Evolutionary conservation across 2,888 invertebrate species (phyloP).

Genomic region (Tinea trinotella): DNA sequence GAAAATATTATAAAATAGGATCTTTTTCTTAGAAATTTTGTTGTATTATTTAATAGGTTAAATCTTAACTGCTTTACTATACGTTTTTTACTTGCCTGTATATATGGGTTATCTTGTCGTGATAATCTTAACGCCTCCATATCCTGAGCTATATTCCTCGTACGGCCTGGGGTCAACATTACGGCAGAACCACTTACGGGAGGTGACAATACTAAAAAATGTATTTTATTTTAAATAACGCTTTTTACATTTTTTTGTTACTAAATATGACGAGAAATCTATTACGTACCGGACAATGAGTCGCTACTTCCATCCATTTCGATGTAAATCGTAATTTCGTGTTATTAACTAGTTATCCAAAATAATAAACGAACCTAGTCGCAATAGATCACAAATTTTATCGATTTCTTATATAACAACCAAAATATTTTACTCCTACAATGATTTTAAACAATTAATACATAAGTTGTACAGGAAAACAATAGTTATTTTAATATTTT

Average conservation of each 20-base stretch:
- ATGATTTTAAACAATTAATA: not conserved
- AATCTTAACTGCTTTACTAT: slow-evolving; percentile 18
- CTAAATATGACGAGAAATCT: not conserved
- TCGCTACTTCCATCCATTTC: slow-evolving; percentile 58
- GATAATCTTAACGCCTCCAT: slow-evolving; percentile 87
- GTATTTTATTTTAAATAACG: not conserved
- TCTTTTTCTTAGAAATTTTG: no score
- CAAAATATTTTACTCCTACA: not conserved
- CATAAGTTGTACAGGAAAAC: not conserved
- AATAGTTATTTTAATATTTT: not conserved
- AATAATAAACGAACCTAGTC: not conserved
- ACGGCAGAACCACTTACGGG: slow-evolving; percentile 64
- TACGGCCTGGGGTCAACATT: slow-evolving; percentile 80
- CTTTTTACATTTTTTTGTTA: not conserved
- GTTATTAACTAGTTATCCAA: not conserved
- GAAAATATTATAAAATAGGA: no score
- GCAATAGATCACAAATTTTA: not conserved
- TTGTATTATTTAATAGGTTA: not conserved
- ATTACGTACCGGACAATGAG: slow-evolving; percentile 49
- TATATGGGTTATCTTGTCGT: slow-evolving; percentile 87
- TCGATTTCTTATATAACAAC: not conserved
- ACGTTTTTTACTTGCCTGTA: slow-evolving; percentile 78
- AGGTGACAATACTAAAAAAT: slow-evolving; percentile 44
- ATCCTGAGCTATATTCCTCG: slow-evolving; percentile 85
- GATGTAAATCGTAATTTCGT: not conserved